Percentiles rank a stretch among this genome's conserved stretches.
These are phyloP conservation scores for Meda fulgida DNA, from an alignment of 2,797 vertebrate species.

Conservation along the genomic window DNA sequence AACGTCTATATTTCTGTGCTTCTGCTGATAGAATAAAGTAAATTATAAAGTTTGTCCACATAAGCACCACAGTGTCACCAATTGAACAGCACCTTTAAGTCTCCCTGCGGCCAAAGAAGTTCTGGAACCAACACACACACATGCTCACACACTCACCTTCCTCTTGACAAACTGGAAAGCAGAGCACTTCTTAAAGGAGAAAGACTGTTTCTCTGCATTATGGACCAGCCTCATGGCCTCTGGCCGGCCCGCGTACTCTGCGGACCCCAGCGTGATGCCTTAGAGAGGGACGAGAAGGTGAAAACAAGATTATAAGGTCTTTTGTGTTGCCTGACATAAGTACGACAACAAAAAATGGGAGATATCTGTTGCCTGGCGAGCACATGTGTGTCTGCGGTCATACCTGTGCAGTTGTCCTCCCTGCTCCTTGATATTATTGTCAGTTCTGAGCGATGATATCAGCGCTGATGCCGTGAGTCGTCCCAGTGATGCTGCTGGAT, in stretches of 20 bases:
- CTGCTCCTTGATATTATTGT: slow-evolving; percentile 19
- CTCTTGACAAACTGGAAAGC: slow-evolving; percentile 98
- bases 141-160: slow-evolving; percentile 83
- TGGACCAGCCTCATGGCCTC: slow-evolving; percentile 81
- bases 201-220: slow-evolving; percentile 81
- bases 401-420: slow-evolving; percentile 42
- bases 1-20: not conserved
- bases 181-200: slow-evolving; percentile 97
- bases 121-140: not conserved
- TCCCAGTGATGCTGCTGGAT: slow-evolving; percentile 32
- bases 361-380: not conserved
- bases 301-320: not conserved
- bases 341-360: not conserved
- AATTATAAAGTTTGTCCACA: no score
- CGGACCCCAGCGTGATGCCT: slow-evolving; percentile 79
- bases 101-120: not conserved
- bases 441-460: slow-evolving; percentile 49
- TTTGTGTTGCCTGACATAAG: not conserved
- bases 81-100: not conserved
- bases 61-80: not conserved
- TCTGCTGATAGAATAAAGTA: not conserved
- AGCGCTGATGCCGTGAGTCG: slow-evolving; percentile 38
- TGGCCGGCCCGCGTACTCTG: slow-evolving; percentile 74
- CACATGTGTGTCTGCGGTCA: not conserved
- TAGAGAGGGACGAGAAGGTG: slow-evolving; percentile 8